phyloP scores from a whole-genome alignment of 1,140 invertebrate species.

The Panagrolaimus sp. region DNA sequence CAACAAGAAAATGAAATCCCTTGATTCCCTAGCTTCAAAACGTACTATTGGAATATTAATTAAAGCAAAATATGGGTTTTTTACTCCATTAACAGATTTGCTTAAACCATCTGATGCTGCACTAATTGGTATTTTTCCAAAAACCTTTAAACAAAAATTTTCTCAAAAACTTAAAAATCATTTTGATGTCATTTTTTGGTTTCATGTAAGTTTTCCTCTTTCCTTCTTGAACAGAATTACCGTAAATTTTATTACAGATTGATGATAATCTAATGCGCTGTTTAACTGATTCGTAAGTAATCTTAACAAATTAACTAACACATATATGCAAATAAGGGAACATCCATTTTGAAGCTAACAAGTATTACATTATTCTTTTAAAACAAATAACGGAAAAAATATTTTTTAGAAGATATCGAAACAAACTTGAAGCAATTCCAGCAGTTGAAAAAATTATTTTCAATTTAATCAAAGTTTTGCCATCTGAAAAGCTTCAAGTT shows the following conservation, averaged over 20 bases:
- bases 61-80: conserved; percentile 32
- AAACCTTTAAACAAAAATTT: conserved; percentile 2
- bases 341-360: too few relatives aligned
- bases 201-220: conserved; percentile 17
- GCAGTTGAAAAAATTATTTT: conserved; percentile 1
- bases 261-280: conserved; percentile 12
- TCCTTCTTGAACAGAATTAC: too few relatives aligned
- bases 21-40: neutral
- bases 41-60: conserved; percentile 21
- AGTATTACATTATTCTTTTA: too few relatives aligned
- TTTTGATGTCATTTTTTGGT: conserved; percentile 28
- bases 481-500: conserved; percentile 10
- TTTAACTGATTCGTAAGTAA: neutral
- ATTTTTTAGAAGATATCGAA: neutral
- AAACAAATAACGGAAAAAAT: too few relatives aligned
- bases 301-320: too few relatives aligned
- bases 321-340: too few relatives aligned
- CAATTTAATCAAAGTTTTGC: neutral
- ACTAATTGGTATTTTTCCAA: conserved; percentile 23
- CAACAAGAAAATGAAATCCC: too few relatives aligned
- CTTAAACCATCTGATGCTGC: conserved; percentile 27
- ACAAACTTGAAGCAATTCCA: conserved; percentile 10
- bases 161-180: neutral
- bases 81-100: conserved; percentile 26
- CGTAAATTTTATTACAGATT: neutral